phyloP scores from a whole-genome alignment of 37 sponge, comb jelly and placozoan species.

The Oopsacas minuta region DNA sequence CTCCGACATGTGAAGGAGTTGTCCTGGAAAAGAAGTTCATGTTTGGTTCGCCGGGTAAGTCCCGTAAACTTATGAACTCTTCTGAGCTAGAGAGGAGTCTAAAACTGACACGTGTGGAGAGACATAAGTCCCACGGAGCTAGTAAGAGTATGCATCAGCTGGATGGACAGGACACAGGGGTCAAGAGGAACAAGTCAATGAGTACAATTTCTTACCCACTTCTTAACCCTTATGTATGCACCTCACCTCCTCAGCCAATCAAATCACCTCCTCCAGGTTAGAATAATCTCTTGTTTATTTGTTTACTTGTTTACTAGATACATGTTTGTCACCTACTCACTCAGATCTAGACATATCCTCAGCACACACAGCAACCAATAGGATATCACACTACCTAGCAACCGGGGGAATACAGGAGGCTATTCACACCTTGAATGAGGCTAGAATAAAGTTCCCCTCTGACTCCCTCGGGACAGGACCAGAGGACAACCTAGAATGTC shows the following conservation, averaged over 20 bases:
- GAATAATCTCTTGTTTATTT: too few relatives aligned
- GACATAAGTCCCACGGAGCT: background rate
- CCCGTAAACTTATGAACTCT: background rate
- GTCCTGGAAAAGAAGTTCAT: constrained; percentile 2
- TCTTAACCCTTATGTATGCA: background rate
- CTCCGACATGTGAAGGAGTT: background rate
- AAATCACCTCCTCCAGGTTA: too few relatives aligned
- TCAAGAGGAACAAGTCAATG: constrained; percentile 17
- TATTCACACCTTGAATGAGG: background rate
- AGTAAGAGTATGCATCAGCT: constrained; percentile 10
- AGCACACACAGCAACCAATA: background rate
- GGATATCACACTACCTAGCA: background rate
- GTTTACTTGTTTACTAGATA: background rate
- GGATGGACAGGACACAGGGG: constrained; percentile 1
- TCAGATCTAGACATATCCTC: background rate
- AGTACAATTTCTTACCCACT: background rate
- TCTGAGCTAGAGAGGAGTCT: background rate
- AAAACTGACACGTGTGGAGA: constrained; percentile 1
- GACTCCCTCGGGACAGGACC: background rate
- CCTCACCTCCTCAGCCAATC: background rate
- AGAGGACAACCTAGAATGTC: background rate
- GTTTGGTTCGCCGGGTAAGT: background rate
- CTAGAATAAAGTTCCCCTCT: background rate
- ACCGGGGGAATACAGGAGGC: background rate
- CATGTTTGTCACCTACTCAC: background rate